Conservation (phyloP, 2,888 invertebrate genomes). For the Sepioteuthis lessoniana region DNA sequence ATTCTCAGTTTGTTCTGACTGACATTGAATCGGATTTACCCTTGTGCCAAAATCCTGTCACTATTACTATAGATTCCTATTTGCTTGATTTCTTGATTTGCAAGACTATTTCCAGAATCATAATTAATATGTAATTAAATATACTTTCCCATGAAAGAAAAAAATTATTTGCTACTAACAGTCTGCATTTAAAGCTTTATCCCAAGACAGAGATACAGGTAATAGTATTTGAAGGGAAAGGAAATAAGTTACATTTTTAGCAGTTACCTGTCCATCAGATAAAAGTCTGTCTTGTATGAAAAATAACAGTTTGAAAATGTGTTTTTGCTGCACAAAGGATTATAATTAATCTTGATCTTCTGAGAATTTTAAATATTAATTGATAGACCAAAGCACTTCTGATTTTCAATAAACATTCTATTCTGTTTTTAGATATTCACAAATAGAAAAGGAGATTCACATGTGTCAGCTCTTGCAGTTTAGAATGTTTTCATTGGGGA, state of each 20-base stretch:
- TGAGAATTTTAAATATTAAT: background rate
- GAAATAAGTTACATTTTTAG: background rate
- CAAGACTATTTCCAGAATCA: background rate
- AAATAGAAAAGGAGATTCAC: background rate
- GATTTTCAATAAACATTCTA: background rate
- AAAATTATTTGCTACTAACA: background rate
- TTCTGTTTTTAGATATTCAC: background rate
- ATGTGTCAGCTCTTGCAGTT: background rate
- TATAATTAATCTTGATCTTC: background rate
- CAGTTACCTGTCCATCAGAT: background rate
- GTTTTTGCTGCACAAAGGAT: background rate
- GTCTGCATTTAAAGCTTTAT: background rate
- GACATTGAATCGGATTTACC: background rate
- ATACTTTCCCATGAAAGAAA: background rate
- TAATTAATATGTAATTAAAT: background rate
- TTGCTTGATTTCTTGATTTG: background rate
- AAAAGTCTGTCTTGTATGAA: background rate
- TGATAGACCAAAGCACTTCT: background rate
- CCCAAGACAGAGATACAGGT: background rate
- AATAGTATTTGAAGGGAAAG: background rate
- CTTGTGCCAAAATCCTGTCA: slow-evolving; percentile 33
- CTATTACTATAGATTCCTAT: background rate
- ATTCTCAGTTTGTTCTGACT: background rate
- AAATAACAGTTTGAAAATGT: background rate
- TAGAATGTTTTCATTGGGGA: background rate